Evolutionary conservation across 2,113 vertebrate genomes (phyloP).

Genomic region (Mastomys coucha): DNA sequence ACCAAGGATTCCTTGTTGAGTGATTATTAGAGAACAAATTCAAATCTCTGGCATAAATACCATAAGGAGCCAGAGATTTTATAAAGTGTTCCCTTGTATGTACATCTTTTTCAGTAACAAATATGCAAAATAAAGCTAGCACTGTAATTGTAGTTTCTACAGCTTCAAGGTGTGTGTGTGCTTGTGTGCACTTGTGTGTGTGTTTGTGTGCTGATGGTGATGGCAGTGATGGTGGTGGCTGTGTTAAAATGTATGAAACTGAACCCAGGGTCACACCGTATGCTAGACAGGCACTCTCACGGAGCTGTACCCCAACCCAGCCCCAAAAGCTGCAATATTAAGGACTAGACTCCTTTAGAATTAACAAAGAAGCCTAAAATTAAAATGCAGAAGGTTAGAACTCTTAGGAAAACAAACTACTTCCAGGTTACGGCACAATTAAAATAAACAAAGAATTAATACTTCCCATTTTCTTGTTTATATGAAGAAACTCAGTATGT

Average conservation of each 20-base stretch:
- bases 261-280: background rate
- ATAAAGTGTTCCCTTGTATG: background rate
- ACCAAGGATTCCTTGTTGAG: constrained; percentile 1
- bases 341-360: constrained; percentile 23
- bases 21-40: constrained; percentile 44
- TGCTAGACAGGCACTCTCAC: background rate
- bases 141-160: background rate
- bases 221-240: background rate
- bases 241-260: background rate
- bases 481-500: constrained; percentile 44
- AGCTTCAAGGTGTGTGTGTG: background rate
- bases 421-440: constrained; percentile 8
- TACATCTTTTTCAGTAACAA: background rate
- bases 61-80: background rate
- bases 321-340: background rate
- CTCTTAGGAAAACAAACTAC: background rate
- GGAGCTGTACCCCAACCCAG: background rate
- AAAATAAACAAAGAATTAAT: constrained; percentile 53
- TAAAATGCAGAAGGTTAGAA: background rate
- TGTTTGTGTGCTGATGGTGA: background rate
- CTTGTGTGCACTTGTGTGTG: too few species aligned
- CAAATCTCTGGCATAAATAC: constrained; percentile 1
- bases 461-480: background rate
- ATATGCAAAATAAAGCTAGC: constrained; percentile 24
- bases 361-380: constrained; percentile 17